These are phyloP conservation scores for Eulithis prunata DNA, from an alignment of 2,888 invertebrate species.

Conservation along the genomic window DNA sequence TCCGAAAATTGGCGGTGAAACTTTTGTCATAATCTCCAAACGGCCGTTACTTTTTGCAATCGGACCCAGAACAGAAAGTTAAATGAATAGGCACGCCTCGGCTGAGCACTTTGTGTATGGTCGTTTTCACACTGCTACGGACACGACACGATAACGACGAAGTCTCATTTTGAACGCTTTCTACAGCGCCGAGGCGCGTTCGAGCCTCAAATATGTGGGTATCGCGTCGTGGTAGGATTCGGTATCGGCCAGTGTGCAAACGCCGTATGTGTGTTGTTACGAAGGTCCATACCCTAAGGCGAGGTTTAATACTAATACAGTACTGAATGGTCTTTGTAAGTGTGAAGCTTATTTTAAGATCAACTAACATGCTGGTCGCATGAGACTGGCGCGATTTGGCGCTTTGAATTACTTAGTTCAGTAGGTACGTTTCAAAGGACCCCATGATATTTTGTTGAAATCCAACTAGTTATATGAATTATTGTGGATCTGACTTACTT, in stretches of 20 bases:
- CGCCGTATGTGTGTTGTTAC: slow-evolving; percentile 18
- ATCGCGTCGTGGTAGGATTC: too few species aligned
- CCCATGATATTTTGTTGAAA: too few species aligned
- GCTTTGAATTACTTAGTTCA: too few species aligned
- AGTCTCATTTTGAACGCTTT: too few species aligned
- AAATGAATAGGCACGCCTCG: slow-evolving; percentile 43
- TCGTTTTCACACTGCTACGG: too few species aligned
- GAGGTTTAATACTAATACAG: slow-evolving; percentile 21
- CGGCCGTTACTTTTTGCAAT: slow-evolving; percentile 53
- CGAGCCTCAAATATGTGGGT: too few species aligned
- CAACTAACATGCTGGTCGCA: not conserved
- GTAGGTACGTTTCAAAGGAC: too few species aligned
- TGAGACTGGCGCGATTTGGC: not conserved
- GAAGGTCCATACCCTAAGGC: slow-evolving; percentile 21
- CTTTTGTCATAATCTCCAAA: slow-evolving; percentile 49
- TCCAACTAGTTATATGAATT: too few species aligned
- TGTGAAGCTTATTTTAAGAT: slow-evolving; percentile 7
- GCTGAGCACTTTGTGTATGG: slow-evolving; percentile 30
- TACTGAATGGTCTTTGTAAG: not conserved
- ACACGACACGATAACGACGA: too few species aligned
- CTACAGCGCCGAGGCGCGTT: too few species aligned
- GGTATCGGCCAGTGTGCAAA: too few species aligned
- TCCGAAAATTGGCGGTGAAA: slow-evolving; percentile 39
- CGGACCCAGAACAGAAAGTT: slow-evolving; percentile 47
- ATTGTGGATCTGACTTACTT: too few species aligned